phyloP scores from a whole-genome alignment of 1,140 invertebrate species.

The Ceratosolen solmsi region DNA sequence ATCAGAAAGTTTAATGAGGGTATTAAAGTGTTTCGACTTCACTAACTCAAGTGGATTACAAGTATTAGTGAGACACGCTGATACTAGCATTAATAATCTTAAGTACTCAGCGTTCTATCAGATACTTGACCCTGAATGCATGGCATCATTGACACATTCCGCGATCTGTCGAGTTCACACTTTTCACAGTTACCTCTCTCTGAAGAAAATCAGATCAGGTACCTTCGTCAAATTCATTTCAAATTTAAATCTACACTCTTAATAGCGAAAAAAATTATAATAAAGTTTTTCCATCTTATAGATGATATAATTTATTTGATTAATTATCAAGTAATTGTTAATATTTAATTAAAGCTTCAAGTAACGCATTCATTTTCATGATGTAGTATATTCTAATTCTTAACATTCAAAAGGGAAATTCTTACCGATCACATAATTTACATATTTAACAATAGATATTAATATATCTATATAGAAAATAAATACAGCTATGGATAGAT shows the following conservation, averaged over 20 bases:
- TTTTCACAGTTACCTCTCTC: neutral
- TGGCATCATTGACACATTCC: conserved; percentile 6
- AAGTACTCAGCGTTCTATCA: neutral
- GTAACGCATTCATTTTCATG: too few species aligned
- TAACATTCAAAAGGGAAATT: too few species aligned
- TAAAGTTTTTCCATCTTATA: too few species aligned
- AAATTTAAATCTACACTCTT: neutral
- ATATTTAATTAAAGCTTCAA: too few species aligned
- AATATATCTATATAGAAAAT: too few species aligned
- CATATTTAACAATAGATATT: too few species aligned
- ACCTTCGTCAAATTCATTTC: conserved; percentile 13
- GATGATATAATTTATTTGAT: too few species aligned
- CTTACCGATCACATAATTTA: too few species aligned
- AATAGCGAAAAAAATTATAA: neutral
- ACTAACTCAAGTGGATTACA: conserved; percentile 58
- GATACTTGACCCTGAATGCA: conserved; percentile 33
- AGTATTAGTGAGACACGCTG: conserved; percentile 55
- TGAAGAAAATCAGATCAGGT: conserved; percentile 20
- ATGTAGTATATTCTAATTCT: too few species aligned
- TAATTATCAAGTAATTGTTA: too few species aligned
- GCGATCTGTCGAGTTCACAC: conserved; percentile 28
- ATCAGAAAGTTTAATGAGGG: conserved; percentile 59
- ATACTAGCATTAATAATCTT: conserved; percentile 51
- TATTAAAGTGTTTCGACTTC: conserved; percentile 63
- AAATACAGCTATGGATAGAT: too few species aligned